Base-by-base conservation (phyloP, 1,140 invertebrate genomes). In the Medauroidea extradentata region DNA sequence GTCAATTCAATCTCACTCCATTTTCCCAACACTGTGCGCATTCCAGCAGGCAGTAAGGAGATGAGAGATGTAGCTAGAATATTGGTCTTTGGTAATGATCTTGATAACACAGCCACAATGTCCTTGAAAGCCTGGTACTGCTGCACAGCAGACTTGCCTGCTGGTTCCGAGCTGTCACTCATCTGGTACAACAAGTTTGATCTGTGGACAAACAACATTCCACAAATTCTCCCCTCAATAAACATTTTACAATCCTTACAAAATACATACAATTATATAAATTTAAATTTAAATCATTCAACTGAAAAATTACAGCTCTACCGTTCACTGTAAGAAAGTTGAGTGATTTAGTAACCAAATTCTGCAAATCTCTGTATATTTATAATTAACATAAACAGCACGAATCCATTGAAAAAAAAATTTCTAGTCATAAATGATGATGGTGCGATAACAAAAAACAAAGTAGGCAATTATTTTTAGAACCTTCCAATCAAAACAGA, bases 61-160 rank as follows among this genome's bases (percentile, higher is more conserved):
- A 81, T 79, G 16, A 88, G 72, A 21, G 80, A 78, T 2, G 77
- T 69, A 24, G 84, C 78, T 39, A 84, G 74, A 19, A 78, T 62
- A n/a, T 73, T 72, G 21, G 78, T 69, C 57, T 76, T 75, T 39
- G 71, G 75, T 66, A 77, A 78, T 29, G 76, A 77, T 25, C 72
- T 79, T 1, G 82, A 83, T 9, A 81, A 79, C 34, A 88, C 83
- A 27, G 81, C 80, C 42, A 88, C 69, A 1, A 87, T 79, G 53
- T 82, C 78, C 55, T 81, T 75, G 8, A 84, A 64, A 5, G 78
- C 78, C 43, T 57, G 56, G 55, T 78, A 79, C 66, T 83, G 79
- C 27, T 77, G 73, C 16, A 72, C 55, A 3, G 71, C 79, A 71
- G 70, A 82, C 68, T 75, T 81, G 14, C 68, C 74, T 2, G 69